Evolutionary conservation across 2,888 invertebrate genomes (phyloP).

Genomic region (Amphipoea oculea): DNA sequence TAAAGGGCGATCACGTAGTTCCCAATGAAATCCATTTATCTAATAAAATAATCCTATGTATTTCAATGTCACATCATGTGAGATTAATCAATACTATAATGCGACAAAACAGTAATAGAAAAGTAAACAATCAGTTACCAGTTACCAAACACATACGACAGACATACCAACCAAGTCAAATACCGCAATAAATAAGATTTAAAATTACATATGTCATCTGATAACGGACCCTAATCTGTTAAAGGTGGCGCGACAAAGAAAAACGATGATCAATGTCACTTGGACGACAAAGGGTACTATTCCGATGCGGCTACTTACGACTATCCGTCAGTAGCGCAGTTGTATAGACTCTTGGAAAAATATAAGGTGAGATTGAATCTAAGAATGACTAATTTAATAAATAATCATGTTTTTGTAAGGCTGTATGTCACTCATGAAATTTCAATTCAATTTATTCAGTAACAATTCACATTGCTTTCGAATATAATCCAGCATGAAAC

Average conservation of each 20-base stretch:
- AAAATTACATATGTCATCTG: slow-evolving; percentile 46
- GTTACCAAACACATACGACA: slow-evolving; percentile 9
- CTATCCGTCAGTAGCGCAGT: slow-evolving; percentile 96
- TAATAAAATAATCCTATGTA: background rate
- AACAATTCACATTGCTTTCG: too few relatives aligned
- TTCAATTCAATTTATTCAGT: too few relatives aligned
- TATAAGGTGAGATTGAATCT: slow-evolving; percentile 88
- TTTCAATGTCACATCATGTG: background rate
- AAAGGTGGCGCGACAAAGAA: slow-evolving; percentile 92
- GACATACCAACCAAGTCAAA: slow-evolving; percentile 42
- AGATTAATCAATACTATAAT: slow-evolving; percentile 6
- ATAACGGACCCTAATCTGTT: slow-evolving; percentile 54
- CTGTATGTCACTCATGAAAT: background rate
- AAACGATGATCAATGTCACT: slow-evolving; percentile 93
- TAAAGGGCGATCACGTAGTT: background rate
- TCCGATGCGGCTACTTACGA: slow-evolving; percentile 92
- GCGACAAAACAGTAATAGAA: slow-evolving; percentile 12
- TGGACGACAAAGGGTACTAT: slow-evolving; percentile 92
- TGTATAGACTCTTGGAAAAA: slow-evolving; percentile 92
- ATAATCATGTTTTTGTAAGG: background rate
- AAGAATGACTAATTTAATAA: background rate
- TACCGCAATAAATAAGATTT: slow-evolving; percentile 46
- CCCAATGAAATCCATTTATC: background rate
- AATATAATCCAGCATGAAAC: too few relatives aligned
- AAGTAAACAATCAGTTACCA: slow-evolving; percentile 30